Conservation (phyloP, 2,113 vertebrate species). For the Bostrychus sinensis region DNA sequence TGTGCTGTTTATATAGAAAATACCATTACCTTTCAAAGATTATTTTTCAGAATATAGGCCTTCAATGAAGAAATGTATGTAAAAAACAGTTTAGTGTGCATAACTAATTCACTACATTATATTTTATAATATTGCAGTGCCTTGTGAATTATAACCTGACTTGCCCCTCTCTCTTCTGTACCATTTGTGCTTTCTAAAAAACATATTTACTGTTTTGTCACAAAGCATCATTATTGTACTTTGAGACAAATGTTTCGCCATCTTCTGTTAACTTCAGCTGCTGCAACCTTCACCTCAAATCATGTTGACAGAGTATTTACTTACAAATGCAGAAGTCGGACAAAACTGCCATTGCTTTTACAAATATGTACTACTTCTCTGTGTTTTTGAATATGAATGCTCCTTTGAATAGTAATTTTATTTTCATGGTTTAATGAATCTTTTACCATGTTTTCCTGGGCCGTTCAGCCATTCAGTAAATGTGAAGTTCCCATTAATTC, state of each 20-base stretch:
- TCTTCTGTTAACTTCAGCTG: not conserved
- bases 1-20: not conserved
- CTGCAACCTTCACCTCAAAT: conserved; percentile 2
- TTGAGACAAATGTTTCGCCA: not conserved
- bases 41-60: conserved; percentile 13
- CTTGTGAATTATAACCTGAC: conserved; percentile 26
- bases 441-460: too few relatives aligned
- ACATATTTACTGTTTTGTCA: not conserved
- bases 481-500: too few relatives aligned
- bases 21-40: not conserved
- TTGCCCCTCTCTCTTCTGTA: conserved; percentile 32
- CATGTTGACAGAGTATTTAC: not conserved
- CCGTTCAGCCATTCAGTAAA: too few relatives aligned
- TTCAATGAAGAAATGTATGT: conserved; percentile 23
- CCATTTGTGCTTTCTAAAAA: not conserved
- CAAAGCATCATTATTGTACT: not conserved
- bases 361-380: too few relatives aligned
- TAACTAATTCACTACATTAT: conserved; percentile 44
- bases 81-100: conserved; percentile 18
- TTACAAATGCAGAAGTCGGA: too few relatives aligned
- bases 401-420: too few relatives aligned
- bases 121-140: conserved; percentile 41
- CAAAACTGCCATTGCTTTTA: too few relatives aligned
- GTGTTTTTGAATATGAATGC: too few relatives aligned
- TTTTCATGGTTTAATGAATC: too few relatives aligned